A percentile compares a stretch with the other conserved stretches of the same genome.
phyloP scores from a whole-genome alignment of 2,888 invertebrate species.

The Drosophila recens region DNA sequence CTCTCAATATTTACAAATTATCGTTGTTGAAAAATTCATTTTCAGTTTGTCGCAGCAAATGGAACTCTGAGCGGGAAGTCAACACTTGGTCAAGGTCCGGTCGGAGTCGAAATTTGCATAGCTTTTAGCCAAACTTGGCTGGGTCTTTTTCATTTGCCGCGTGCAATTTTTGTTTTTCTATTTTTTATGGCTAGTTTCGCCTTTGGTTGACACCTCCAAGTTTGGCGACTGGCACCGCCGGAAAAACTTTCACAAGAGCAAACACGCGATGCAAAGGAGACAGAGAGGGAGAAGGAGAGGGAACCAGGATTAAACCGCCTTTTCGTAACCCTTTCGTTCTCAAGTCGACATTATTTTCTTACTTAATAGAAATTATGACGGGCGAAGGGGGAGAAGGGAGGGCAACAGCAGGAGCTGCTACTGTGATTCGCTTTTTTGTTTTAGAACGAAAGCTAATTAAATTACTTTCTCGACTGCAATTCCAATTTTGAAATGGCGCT shows the following conservation, averaged over 20 bases:
- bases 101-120: slow-evolving; percentile 63
- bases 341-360: slow-evolving; percentile 59
- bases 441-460: slow-evolving; percentile 70
- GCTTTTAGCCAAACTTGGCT: slow-evolving; percentile 56
- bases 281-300: not conserved
- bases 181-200: slow-evolving; percentile 42
- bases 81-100: slow-evolving; percentile 55
- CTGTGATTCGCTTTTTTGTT: slow-evolving; percentile 48
- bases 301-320: slow-evolving; percentile 4
- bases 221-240: slow-evolving; percentile 72
- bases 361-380: slow-evolving; percentile 55
- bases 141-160: slow-evolving; percentile 30
- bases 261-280: slow-evolving; percentile 53
- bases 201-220: slow-evolving; percentile 70
- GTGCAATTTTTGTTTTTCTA: slow-evolving; percentile 11
- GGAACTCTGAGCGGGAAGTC: slow-evolving; percentile 38
- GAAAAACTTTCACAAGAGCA: slow-evolving; percentile 49
- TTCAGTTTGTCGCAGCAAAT: slow-evolving; percentile 41
- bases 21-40: slow-evolving; percentile 46
- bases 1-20: slow-evolving; percentile 7
- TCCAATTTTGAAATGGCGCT: slow-evolving; percentile 59
- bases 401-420: slow-evolving; percentile 17
- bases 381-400: not conserved
- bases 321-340: slow-evolving; percentile 42
- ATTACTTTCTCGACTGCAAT: slow-evolving; percentile 76